These are phyloP conservation scores for Popillia japonica DNA, from an alignment of 1,140 invertebrate species.

Conservation along the genomic window DNA sequence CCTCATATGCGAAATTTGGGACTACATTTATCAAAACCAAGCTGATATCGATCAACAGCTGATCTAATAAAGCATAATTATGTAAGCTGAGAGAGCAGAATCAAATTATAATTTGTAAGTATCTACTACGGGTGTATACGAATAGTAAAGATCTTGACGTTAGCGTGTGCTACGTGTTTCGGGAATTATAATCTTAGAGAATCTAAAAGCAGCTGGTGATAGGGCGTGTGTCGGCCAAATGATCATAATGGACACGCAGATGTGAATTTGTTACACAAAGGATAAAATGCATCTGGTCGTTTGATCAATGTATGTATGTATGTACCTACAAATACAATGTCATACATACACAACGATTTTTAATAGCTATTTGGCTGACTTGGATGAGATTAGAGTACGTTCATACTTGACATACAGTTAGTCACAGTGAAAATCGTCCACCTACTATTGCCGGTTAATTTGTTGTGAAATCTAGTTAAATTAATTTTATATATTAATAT, in stretches of 20 bases:
- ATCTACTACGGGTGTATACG: neutral
- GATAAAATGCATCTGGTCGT: neutral
- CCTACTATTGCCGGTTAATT: too few relatives aligned
- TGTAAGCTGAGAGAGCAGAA: neutral
- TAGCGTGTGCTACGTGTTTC: neutral
- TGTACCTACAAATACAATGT: neutral
- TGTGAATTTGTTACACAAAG: slow-evolving; percentile 25
- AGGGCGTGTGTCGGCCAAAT: neutral
- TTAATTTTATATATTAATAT: too few relatives aligned
- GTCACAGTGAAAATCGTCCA: too few relatives aligned
- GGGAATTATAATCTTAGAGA: slow-evolving; percentile 21
- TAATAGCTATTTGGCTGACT: too few relatives aligned
- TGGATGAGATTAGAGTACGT: too few relatives aligned
- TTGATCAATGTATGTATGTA: neutral
- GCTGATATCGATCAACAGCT: slow-evolving; percentile 26
- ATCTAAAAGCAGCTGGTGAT: slow-evolving; percentile 27
- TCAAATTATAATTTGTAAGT: slow-evolving; percentile 9
- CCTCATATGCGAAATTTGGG: slow-evolving; percentile 23
- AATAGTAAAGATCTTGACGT: neutral
- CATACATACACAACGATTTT: too few relatives aligned
- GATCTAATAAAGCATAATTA: slow-evolving; percentile 33
- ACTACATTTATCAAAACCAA: neutral
- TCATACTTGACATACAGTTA: too few relatives aligned
- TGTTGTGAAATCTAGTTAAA: too few relatives aligned
- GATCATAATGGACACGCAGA: slow-evolving; percentile 12